A percentile compares a stretch with the other conserved stretches of the same genome.
These are phyloP conservation scores for Melozone crissalis DNA, from an alignment of 2,113 vertebrate species.

Conservation along the genomic window DNA sequence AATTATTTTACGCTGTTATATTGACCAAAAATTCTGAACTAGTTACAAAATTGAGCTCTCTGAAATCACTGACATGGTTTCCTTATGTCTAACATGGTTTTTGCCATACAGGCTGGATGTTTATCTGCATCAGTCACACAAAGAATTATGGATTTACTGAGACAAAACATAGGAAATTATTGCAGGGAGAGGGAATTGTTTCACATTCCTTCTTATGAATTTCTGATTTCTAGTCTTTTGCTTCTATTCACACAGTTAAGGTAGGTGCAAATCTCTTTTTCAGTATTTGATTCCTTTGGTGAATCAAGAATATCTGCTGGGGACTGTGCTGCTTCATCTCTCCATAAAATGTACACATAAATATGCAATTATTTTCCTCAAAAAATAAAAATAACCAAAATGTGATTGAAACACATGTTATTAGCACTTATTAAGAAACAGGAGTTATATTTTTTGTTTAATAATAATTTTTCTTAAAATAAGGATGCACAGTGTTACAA, in stretches of 20 bases:
- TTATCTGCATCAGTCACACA: not conserved
- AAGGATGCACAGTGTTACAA: not conserved
- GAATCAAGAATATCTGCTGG: not conserved
- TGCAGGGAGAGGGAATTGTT: not conserved
- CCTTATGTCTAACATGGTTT: not conserved
- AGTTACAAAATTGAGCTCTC: not conserved
- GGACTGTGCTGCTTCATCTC: not conserved
- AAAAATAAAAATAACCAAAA: not conserved
- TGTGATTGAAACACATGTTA: not conserved
- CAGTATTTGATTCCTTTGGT: not conserved
- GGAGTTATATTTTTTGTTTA: not conserved
- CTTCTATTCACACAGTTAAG: not conserved
- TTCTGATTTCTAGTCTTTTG: not conserved
- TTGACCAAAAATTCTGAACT: not conserved
- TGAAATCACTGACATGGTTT: not conserved
- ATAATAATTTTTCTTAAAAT: not conserved
- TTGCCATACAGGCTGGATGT: not conserved
- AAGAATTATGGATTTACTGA: not conserved
- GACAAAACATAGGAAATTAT: not conserved
- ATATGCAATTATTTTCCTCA: not conserved
- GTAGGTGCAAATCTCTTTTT: not conserved
- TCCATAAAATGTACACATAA: not conserved
- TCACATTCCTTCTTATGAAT: not conserved
- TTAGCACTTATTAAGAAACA: not conserved
- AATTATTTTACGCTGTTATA: not conserved